These are phyloP conservation scores for Drosophila subsilvestris DNA, from an alignment of 2,888 invertebrate species.

Conservation along the genomic window DNA sequence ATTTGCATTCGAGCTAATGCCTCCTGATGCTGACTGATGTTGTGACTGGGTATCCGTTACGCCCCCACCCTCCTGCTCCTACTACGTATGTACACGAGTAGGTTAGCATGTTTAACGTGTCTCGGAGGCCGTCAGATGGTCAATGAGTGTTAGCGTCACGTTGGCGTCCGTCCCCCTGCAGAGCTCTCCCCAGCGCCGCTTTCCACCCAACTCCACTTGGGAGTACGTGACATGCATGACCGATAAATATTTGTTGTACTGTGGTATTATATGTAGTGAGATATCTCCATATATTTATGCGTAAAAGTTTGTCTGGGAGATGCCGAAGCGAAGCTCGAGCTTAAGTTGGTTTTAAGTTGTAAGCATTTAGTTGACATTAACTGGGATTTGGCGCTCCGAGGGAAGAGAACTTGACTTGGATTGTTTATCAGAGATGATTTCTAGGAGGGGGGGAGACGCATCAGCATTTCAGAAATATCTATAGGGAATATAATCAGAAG, in stretches of 20 bases:
- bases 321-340: constrained; percentile 50
- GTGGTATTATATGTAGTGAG: neutral
- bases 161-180: constrained; percentile 37
- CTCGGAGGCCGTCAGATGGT: constrained; percentile 57
- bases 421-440: constrained; percentile 34
- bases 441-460: neutral
- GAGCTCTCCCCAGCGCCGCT: neutral
- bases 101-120: constrained; percentile 56
- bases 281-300: constrained; percentile 33
- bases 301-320: constrained; percentile 31
- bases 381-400: constrained; percentile 66
- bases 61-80: neutral
- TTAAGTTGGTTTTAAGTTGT: constrained; percentile 80
- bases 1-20: constrained; percentile 62
- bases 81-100: constrained; percentile 36
- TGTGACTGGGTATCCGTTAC: constrained; percentile 21
- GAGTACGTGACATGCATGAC: constrained; percentile 65
- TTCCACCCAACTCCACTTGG: constrained; percentile 24
- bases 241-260: constrained; percentile 70
- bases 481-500: too few species aligned
- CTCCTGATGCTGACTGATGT: constrained; percentile 46
- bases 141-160: constrained; percentile 78
- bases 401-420: constrained; percentile 30
- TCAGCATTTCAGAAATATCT: neutral
- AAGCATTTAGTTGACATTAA: constrained; percentile 75